A percentile compares a stretch with the other conserved stretches of the same genome.
These are phyloP conservation scores for Clupea harengus DNA, from an alignment of 2,113 vertebrate species.

Conservation along the genomic window DNA sequence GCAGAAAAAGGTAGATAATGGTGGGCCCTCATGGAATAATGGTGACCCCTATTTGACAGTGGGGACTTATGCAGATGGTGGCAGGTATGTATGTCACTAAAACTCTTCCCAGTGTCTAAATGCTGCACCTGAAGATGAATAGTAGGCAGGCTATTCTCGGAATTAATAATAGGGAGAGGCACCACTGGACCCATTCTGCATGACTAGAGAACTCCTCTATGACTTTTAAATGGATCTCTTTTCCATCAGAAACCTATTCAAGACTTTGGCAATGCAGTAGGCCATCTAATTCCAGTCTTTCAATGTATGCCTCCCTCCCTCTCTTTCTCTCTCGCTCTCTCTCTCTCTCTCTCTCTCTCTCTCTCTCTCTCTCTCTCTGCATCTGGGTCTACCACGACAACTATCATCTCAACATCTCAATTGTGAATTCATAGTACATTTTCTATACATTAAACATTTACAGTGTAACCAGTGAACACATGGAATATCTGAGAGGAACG, in stretches of 20 bases:
- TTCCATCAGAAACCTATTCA: conserved; percentile 28
- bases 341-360: too few species aligned
- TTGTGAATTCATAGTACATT: background rate
- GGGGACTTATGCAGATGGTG: conserved; percentile 17
- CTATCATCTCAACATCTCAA: background rate
- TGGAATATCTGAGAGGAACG: background rate
- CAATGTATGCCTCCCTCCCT: background rate
- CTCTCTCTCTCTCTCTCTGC: background rate
- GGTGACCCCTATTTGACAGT: conserved; percentile 34
- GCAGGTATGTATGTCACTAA: conserved; percentile 20
- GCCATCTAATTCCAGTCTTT: background rate
- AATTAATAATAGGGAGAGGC: conserved; percentile 37
- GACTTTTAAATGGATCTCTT: conserved; percentile 42
- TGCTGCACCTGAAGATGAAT: conserved; percentile 42
- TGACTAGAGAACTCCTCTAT: conserved; percentile 32
- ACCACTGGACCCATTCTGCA: conserved; percentile 15
- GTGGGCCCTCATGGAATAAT: conserved; percentile 13
- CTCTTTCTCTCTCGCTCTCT: too few species aligned
- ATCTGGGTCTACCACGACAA: background rate
- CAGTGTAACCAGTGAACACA: background rate
- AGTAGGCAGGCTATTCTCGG: conserved; percentile 31
- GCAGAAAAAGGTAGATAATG: background rate
- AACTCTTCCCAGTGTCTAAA: conserved; percentile 37
- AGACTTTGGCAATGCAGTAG: background rate
- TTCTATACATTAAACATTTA: background rate